Evolutionary conservation across 2,888 invertebrate species (phyloP).

Genomic region (Trilocha varians): DNA sequence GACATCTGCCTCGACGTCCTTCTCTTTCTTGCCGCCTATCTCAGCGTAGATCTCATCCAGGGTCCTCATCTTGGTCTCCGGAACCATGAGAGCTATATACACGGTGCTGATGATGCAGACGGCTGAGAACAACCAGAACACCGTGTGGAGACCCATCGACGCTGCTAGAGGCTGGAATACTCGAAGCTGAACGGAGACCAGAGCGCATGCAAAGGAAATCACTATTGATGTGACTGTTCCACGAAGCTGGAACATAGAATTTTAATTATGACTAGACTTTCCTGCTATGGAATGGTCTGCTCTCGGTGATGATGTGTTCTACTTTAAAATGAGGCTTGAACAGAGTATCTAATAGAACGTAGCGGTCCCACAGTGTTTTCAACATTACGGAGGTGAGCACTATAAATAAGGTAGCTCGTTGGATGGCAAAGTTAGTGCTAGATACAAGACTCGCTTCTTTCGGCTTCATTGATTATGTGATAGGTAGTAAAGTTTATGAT

Average conservation of each 20-base stretch:
- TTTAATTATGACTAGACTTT: not conserved
- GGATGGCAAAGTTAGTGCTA: too few relatives aligned
- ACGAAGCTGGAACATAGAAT: slow-evolving; percentile 38
- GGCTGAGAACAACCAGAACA: slow-evolving; percentile 53
- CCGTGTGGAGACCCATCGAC: slow-evolving; percentile 41
- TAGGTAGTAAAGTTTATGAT: too few relatives aligned
- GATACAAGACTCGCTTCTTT: too few relatives aligned
- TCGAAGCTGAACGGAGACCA: slow-evolving; percentile 53
- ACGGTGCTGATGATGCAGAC: slow-evolving; percentile 55
- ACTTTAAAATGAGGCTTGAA: too few relatives aligned
- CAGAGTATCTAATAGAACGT: too few relatives aligned
- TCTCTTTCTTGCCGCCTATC: slow-evolving; percentile 38
- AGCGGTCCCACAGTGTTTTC: too few relatives aligned
- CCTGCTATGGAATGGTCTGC: too few relatives aligned
- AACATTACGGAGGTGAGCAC: too few relatives aligned
- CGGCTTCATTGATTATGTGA: too few relatives aligned
- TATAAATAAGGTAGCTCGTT: too few relatives aligned
- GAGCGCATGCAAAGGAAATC: slow-evolving; percentile 52
- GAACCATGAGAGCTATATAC: slow-evolving; percentile 46
- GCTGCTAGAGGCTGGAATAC: slow-evolving; percentile 52
- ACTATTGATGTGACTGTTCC: slow-evolving; percentile 61
- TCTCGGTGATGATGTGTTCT: too few relatives aligned
- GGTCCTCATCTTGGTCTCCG: slow-evolving; percentile 52
- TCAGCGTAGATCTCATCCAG: slow-evolving; percentile 59
- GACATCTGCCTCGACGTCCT: slow-evolving; percentile 45